These are phyloP conservation scores for Syrmaticus mikado DNA, from an alignment of 2,113 vertebrate species.

Conservation along the genomic window DNA sequence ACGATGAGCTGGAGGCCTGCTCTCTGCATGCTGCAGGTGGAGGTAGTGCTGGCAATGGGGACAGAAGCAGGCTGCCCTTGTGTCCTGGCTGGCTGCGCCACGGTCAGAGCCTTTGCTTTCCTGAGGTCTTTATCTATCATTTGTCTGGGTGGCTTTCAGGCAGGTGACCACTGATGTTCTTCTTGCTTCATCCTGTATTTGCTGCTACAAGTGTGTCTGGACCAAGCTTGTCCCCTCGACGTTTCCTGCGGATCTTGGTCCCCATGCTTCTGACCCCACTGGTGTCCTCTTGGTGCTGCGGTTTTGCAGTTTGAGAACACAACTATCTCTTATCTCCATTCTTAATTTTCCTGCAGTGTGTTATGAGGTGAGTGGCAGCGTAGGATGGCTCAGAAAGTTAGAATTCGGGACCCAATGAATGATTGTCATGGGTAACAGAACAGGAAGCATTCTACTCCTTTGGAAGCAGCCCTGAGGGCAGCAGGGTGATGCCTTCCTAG, in stretches of 20 bases:
- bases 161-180: not conserved
- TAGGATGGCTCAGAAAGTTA: not conserved
- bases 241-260: not conserved
- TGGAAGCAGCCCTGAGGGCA: not conserved
- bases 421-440: rapidly evolving
- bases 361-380: rapidly evolving
- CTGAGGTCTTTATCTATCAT: not conserved
- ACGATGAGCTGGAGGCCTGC: not conserved
- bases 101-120: not conserved
- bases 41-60: rapidly evolving
- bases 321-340: not conserved
- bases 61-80: rapidly evolving
- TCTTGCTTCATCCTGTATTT: not conserved
- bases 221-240: rapidly evolving
- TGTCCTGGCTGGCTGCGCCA: rapidly evolving
- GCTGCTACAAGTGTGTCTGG: not conserved
- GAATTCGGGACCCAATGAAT: not conserved
- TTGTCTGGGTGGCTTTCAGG: not conserved
- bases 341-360: not conserved
- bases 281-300: rapidly evolving
- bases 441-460: not conserved
- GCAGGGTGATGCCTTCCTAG: not conserved
- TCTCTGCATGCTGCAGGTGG: not conserved
- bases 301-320: not conserved
- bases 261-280: not conserved